A percentile compares a stretch with the other conserved stretches of the same genome.
These are phyloP conservation scores for Ancistrus triradiatus DNA, from an alignment of 2,113 vertebrate species.

Conservation along the genomic window DNA sequence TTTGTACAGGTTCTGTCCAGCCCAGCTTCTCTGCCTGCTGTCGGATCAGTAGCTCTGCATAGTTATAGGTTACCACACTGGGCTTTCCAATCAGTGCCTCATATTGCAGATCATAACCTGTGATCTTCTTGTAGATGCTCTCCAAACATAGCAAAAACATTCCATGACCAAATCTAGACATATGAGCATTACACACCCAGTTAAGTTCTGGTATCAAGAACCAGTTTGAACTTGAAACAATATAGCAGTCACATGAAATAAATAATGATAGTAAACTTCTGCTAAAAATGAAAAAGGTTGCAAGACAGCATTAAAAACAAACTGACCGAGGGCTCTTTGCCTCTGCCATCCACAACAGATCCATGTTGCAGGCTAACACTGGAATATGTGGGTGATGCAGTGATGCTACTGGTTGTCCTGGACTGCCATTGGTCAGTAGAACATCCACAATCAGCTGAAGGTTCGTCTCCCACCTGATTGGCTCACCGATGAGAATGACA, in stretches of 20 bases:
- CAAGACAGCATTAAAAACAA: not conserved
- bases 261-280: too few relatives aligned
- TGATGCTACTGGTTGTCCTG: constrained; percentile 58
- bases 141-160: constrained; percentile 91
- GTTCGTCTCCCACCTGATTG: constrained; percentile 94
- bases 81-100: constrained; percentile 91
- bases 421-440: constrained; percentile 82
- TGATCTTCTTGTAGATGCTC: constrained; percentile 87
- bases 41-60: constrained; percentile 77
- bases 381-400: constrained; percentile 86
- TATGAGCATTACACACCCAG: too few relatives aligned
- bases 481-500: constrained; percentile 89
- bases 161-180: constrained; percentile 87
- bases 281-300: not conserved
- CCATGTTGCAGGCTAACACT: constrained; percentile 92
- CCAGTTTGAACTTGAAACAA: too few relatives aligned
- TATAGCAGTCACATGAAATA: too few relatives aligned
- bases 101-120: constrained; percentile 82
- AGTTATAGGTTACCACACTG: constrained; percentile 86
- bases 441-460: constrained; percentile 87
- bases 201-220: not conserved
- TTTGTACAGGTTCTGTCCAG: constrained; percentile 78
- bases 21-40: constrained; percentile 78
- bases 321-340: constrained; percentile 89
- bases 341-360: constrained; percentile 97